Evolutionary conservation across 1,140 invertebrate genomes (phyloP), one percentile per base, ranked within the genome.

Genomic region (Sinella curviseta): DNA sequence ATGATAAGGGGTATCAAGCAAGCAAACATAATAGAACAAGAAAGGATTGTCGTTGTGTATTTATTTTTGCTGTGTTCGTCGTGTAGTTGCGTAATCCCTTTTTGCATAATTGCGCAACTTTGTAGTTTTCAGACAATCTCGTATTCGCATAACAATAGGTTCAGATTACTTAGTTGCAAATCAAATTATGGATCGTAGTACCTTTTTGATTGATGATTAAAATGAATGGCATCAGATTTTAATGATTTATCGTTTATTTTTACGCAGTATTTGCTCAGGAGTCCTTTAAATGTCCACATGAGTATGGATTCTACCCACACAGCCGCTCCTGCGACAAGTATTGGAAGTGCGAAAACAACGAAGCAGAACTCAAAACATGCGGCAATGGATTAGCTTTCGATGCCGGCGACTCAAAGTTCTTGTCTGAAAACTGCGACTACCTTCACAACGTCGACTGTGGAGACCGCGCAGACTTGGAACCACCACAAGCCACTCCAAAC

Each of bases 391-490:
- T 97, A 36, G 95, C 95, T 76, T 97, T 97, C 87, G 95, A 96
- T 86, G 92, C 95, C 79, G 89, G 91, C 24, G 95, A 97, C 87
- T 90, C 91, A 65, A 96, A 96, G 89, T 96, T 92, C 89, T 88
- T 95, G 83, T 95, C 94, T 65, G 95, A 97, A 86, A 97, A 97
- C 89, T 97, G 96, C 86, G 95, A 97, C 87, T 97, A 97, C 88
- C 90, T 96, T 79, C 95, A 97, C 89, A 97, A 97, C 84, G 95
- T 97, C n/a, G 94, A 97, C 83, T 97, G 96, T 86, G 94, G 94
- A 20, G 94, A 95, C 60, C 92, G 96, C 84, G 88, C 91, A 81
- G 93, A 96, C 86, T 89, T 96, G 81, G 94, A 97, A 85, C 94
- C 94, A 20, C 90, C 95, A 84, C 93, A 97, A 84, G 89, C 91